Base-by-base conservation (phyloP, 2,888 invertebrate species). In the Epiblema foenella region DNA sequence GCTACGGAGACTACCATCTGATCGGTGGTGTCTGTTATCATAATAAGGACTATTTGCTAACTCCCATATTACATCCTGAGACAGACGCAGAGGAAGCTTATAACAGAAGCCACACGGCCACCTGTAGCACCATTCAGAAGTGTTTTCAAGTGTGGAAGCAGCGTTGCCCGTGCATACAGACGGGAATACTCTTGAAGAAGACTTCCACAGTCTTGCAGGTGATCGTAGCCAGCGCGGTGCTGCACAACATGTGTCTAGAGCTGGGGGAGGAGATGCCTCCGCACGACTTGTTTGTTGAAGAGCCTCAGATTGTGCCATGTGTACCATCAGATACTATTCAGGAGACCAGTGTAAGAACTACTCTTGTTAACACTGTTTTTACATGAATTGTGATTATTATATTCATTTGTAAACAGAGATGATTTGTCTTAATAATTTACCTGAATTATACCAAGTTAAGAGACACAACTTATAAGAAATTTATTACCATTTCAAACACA, bases 361-460 rank as follows among this genome's bases (percentile, higher is more conserved):
- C 56, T 29, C 56, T 56, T 29, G 56, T 56, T 1, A 56, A 56
- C 24, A 56, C 56, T 56, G 15, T 56, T 29, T 56, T 54, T 54
- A 54, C 54, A n/a, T 54, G 54, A 54, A 12, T 2, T 8, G n/a
- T 33, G 33, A 1, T 33, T 33, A 8, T 8, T 33, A 8, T 8
- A 24, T 24, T 24, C 24, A 18, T 24, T 54, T n/a, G 8, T 15
- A 54, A 54, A 42, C n/a, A n/a, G 8, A 7, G 12, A 46, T 46
- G n/a, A n/a, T n/a, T n/a, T n/a, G n/a, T n/a, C n/a, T n/a, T n/a
- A n/a, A n/a, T n/a, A n/a, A n/a, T 24, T 24, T 3, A 3, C 24
- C 4, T 24, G 24, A 24, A 4, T 33, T 33, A 8, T 33, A 33
- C 33, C 33, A 33, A 33, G 33, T 3, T 24, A 24, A 24, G 4